These are phyloP conservation scores for Tachycineta bicolor DNA, from an alignment of 2,113 vertebrate genomes.

Conservation along the genomic window DNA sequence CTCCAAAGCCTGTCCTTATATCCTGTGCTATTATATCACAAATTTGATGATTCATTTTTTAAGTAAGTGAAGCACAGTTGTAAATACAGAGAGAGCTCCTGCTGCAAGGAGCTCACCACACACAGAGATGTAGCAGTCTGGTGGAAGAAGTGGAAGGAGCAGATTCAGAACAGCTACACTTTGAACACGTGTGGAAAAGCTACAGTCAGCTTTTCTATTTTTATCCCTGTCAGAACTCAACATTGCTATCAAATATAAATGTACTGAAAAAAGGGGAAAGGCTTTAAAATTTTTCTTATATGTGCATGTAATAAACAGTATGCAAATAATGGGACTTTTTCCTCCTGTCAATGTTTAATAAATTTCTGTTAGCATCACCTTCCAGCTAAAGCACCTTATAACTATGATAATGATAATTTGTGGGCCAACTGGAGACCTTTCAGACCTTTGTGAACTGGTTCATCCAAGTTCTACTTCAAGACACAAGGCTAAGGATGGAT, in stretches of 20 bases:
- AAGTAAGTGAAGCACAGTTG: background rate
- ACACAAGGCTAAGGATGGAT: background rate
- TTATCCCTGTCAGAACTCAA: background rate
- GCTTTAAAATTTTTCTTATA: background rate
- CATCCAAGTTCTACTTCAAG: background rate
- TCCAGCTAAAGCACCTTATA: background rate
- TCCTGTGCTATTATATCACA: background rate
- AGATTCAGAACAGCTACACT: background rate
- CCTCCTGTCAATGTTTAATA: background rate
- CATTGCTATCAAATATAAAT: background rate
- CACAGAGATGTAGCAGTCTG: background rate
- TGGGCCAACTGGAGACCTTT: background rate
- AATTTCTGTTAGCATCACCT: background rate
- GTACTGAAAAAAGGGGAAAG: background rate
- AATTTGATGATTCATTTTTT: background rate
- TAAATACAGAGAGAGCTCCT: background rate
- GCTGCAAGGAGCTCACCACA: background rate
- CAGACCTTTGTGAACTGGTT: background rate
- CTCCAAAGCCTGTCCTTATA: background rate
- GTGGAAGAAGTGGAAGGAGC: background rate
- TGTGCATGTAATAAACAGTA: background rate
- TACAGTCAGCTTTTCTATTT: background rate
- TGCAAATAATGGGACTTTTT: background rate
- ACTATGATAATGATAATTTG: background rate
- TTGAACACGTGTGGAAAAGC: background rate